These are phyloP conservation scores for Drosophila baimaii DNA, from an alignment of 1,140 invertebrate species.

Conservation along the genomic window DNA sequence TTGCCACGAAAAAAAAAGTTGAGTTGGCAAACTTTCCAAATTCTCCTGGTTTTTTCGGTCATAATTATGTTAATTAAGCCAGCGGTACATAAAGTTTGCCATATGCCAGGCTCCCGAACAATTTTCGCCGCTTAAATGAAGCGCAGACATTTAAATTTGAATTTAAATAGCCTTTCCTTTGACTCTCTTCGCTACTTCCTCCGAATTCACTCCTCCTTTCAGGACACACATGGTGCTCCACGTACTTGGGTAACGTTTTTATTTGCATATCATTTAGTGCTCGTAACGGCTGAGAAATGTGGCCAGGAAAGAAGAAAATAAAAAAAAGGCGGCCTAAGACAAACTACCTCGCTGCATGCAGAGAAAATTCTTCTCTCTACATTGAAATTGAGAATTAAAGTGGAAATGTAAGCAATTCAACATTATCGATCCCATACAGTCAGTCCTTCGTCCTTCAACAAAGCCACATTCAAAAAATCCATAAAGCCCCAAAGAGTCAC, in stretches of 20 bases:
- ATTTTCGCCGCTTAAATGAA: conserved; percentile 65
- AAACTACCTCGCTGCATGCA: conserved; percentile 58
- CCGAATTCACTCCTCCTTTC: neutral
- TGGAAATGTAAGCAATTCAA: neutral
- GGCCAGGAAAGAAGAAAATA: conserved; percentile 24
- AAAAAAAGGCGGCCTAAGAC: conserved; percentile 50
- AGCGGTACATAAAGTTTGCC: conserved; percentile 36
- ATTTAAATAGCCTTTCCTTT: conserved; percentile 63
- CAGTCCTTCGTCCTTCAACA: neutral
- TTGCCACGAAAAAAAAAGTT: conserved; percentile 33
- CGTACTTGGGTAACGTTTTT: conserved; percentile 61
- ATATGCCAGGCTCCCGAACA: conserved; percentile 35
- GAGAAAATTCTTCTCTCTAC: neutral
- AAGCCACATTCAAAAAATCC: neutral
- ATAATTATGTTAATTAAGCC: conserved; percentile 78
- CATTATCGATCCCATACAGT: neutral
- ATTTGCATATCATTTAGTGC: conserved; percentile 79
- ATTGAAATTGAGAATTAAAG: neutral
- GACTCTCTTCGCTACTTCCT: neutral
- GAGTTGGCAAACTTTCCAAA: conserved; percentile 34
- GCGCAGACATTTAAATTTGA: conserved; percentile 76
- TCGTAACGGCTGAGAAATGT: conserved; percentile 61
- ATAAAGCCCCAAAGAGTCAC: neutral
- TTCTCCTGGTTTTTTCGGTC: conserved; percentile 18
- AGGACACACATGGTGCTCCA: conserved; percentile 30